Evolutionary conservation across 1,140 invertebrate genomes (phyloP).

Genomic region (Sesamia nonagrioides): DNA sequence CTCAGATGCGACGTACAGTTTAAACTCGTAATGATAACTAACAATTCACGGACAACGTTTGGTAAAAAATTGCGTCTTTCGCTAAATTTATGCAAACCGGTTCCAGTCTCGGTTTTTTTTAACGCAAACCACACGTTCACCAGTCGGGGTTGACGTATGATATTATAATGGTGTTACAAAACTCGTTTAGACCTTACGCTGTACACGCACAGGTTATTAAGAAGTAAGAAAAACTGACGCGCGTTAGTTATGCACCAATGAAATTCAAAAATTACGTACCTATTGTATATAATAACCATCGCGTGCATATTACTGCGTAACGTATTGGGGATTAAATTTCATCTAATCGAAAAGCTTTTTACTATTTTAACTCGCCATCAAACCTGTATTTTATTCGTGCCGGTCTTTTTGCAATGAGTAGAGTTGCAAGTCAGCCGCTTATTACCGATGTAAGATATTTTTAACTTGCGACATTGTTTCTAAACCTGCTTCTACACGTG

Average conservation of each 20-base stretch:
- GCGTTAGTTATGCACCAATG: slow-evolving; percentile 43
- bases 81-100: slow-evolving; percentile 18
- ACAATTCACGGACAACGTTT: not conserved
- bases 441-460: slow-evolving; percentile 27
- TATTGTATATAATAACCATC: slow-evolving; percentile 26
- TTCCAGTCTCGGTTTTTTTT: slow-evolving; percentile 9
- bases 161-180: slow-evolving; percentile 37
- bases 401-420: slow-evolving; percentile 3
- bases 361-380: slow-evolving; percentile 18
- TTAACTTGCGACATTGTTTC: slow-evolving; percentile 35
- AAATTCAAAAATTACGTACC: slow-evolving; percentile 42
- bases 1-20: slow-evolving; percentile 33
- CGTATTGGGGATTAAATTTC: slow-evolving; percentile 22
- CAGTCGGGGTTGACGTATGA: slow-evolving; percentile 26
- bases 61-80: slow-evolving; percentile 2
- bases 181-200: slow-evolving; percentile 29
- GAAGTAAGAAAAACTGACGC: slow-evolving; percentile 33
- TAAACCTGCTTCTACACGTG: slow-evolving; percentile 13
- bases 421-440: slow-evolving; percentile 24
- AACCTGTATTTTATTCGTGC: slow-evolving; percentile 29
- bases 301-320: slow-evolving; percentile 15
- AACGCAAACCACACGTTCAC: slow-evolving; percentile 3
- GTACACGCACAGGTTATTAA: slow-evolving; percentile 30
- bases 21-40: slow-evolving; percentile 23
- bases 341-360: slow-evolving; percentile 36